Percentiles rank a stretch among this genome's conserved stretches.
Evolutionary conservation across 2,888 invertebrate species (phyloP).

Genomic region (Entomobrya multifasciata): DNA sequence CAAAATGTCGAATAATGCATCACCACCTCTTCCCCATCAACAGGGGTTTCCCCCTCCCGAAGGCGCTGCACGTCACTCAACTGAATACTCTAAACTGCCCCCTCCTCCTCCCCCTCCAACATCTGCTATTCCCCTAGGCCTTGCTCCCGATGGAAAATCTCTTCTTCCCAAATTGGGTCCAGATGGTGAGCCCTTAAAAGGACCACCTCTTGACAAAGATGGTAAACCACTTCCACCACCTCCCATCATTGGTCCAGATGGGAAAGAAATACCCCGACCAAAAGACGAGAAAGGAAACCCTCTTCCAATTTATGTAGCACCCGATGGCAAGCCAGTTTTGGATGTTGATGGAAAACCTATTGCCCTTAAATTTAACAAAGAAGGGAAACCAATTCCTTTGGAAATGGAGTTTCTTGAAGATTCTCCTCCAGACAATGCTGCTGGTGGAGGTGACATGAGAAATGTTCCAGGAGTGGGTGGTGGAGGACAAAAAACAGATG

Average conservation of each 20-base stretch:
- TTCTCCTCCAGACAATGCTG: not conserved
- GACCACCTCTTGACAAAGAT: constrained; percentile 23
- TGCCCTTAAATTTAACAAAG: constrained; percentile 25
- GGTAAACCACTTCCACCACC: constrained; percentile 45
- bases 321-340: constrained; percentile 43
- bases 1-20: not conserved
- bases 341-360: constrained; percentile 42
- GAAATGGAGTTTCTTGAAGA: not conserved
- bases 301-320: constrained; percentile 29
- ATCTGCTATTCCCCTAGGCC: not conserved
- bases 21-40: too few species aligned
- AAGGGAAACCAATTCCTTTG: constrained; percentile 53
- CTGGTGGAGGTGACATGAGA: not conserved
- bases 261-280: constrained; percentile 49
- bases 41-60: too few species aligned
- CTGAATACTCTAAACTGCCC: too few species aligned
- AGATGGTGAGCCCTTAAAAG: constrained; percentile 33
- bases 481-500: not conserved
- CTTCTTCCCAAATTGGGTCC: not conserved
- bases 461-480: too few species aligned
- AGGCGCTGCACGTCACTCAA: too few species aligned
- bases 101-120: not conserved
- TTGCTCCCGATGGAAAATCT: constrained; percentile 5
- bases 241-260: constrained; percentile 52
- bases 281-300: constrained; percentile 42